A percentile compares a stretch with the other conserved stretches of the same genome.
Conservation (phyloP, 1,140 invertebrate species). For the Periplaneta americana region DNA sequence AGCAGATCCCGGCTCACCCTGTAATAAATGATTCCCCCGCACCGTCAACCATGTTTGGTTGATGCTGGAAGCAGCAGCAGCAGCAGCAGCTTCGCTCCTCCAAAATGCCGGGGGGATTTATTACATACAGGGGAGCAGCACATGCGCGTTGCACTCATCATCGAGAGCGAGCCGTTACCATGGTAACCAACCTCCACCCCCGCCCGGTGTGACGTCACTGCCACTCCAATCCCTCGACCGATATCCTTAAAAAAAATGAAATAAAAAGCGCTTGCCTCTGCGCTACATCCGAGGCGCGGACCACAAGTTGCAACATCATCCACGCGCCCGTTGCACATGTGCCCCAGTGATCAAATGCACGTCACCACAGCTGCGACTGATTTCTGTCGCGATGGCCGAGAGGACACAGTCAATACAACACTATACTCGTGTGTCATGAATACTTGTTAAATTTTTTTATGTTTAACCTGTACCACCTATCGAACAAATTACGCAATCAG, state of each 20-base stretch:
- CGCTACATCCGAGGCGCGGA: neutral
- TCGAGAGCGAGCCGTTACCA: too few species aligned
- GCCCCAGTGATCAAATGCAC: too few species aligned
- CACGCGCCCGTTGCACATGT: too few species aligned
- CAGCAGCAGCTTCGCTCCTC: neutral
- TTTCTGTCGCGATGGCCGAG: too few species aligned
- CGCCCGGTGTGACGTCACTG: neutral
- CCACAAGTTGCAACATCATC: too few species aligned
- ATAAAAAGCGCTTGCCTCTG: too few species aligned
- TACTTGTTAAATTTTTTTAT: too few species aligned
- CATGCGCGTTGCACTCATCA: neutral
- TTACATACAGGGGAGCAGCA: neutral
- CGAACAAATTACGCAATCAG: too few species aligned
- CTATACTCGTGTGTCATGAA: too few species aligned
- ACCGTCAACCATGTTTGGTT: neutral
- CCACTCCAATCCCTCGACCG: neutral
- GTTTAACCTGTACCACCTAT: too few species aligned
- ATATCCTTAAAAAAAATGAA: neutral
- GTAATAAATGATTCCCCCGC: neutral
- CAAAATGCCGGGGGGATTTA: neutral
- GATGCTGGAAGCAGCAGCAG: neutral
- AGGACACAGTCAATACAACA: too few species aligned
- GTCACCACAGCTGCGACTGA: too few species aligned
- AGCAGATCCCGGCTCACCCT: neutral
- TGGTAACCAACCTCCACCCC: neutral